phyloP scores from a whole-genome alignment of 2,797 vertebrate species.

The Platyrinchus mystaceus region DNA sequence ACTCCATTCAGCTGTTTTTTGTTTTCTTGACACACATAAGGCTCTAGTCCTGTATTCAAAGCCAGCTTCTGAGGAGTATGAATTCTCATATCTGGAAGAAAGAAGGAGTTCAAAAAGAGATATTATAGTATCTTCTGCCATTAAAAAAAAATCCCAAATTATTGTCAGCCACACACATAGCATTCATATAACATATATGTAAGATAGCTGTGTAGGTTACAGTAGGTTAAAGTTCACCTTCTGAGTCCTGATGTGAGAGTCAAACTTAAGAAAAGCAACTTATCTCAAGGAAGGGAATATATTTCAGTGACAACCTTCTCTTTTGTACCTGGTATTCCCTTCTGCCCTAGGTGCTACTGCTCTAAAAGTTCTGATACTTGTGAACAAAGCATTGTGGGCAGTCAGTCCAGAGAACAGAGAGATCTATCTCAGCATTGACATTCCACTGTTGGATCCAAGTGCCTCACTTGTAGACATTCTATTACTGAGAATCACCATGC shows the following conservation, averaged over 20 bases:
- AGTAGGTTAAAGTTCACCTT: not conserved
- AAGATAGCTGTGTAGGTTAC: not conserved
- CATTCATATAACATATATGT: not conserved
- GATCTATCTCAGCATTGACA: not conserved
- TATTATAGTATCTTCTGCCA: not conserved
- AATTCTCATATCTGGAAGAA: not conserved
- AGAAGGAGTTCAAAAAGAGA: not conserved
- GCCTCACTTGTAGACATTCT: not conserved
- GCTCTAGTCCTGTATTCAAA: not conserved
- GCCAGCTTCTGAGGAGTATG: fast-evolving
- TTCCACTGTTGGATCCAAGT: not conserved
- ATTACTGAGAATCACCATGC: not conserved
- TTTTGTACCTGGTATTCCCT: not conserved
- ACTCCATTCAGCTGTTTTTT: not conserved
- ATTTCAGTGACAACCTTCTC: not conserved
- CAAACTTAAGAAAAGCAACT: not conserved
- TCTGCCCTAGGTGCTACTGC: not conserved
- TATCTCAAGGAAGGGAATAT: not conserved
- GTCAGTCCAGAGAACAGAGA: not conserved
- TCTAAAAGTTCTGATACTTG: not conserved
- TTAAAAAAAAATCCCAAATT: not conserved
- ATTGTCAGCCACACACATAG: not conserved
- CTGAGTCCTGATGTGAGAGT: not conserved
- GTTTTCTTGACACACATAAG: not conserved
- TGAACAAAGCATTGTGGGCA: not conserved